phyloP scores from a whole-genome alignment of 1,140 invertebrate genomes.

The Drusus annulatus region DNA sequence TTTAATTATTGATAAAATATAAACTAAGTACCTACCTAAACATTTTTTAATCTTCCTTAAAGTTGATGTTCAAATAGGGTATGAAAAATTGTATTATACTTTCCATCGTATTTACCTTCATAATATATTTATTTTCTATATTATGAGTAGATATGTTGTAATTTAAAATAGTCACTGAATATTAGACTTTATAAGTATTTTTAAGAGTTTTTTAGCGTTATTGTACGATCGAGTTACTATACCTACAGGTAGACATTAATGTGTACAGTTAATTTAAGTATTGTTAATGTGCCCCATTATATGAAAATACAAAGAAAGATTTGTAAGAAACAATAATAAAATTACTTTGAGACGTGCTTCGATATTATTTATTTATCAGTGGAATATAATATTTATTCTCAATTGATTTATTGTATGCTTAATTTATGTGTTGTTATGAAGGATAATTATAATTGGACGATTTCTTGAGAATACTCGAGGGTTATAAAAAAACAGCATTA shows the following conservation, averaged over 20 bases:
- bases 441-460: no score
- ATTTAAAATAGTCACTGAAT: slow-evolving; percentile 48
- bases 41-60: slow-evolving; percentile 34
- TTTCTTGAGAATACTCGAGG: no score
- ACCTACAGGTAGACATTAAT: slow-evolving; percentile 53
- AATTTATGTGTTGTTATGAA: no score
- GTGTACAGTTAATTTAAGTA: slow-evolving; percentile 57
- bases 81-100: slow-evolving; percentile 41
- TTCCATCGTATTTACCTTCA: slow-evolving; percentile 35
- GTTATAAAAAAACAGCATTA: no score
- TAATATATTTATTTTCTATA: slow-evolving; percentile 38
- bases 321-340: slow-evolving; percentile 60
- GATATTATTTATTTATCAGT: slow-evolving; percentile 47
- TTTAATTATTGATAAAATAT: no score
- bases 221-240: slow-evolving; percentile 58
- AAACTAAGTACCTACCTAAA: neutral
- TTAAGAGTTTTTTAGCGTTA: slow-evolving; percentile 53
- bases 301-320: slow-evolving; percentile 58
- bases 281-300: slow-evolving; percentile 59
- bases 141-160: slow-evolving; percentile 36
- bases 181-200: slow-evolving; percentile 31
- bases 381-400: neutral
- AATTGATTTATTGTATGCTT: no score
- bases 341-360: slow-evolving; percentile 58
- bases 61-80: slow-evolving; percentile 42